phyloP scores from a whole-genome alignment of 2,113 vertebrate species.

The Ailuropoda melanoleuca region DNA sequence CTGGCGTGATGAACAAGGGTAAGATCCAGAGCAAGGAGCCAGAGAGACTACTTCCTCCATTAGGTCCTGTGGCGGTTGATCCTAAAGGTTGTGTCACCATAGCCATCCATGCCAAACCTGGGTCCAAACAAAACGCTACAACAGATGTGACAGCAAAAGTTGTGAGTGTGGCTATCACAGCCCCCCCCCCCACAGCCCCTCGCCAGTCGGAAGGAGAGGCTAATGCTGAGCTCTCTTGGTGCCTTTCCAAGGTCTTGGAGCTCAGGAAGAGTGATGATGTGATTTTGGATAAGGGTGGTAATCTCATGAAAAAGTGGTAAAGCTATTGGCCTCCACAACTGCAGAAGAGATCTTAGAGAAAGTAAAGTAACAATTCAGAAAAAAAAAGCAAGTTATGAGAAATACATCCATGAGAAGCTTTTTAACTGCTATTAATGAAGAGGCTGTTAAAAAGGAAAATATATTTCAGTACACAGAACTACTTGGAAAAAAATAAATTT shows the following conservation, averaged over 20 bases:
- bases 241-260: slow-evolving; percentile 90
- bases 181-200: slow-evolving; percentile 82
- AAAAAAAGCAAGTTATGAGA: slow-evolving; percentile 53
- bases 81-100: slow-evolving; percentile 77
- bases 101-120: slow-evolving; percentile 87
- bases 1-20: slow-evolving; percentile 42
- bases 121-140: slow-evolving; percentile 88
- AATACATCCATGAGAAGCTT: not conserved
- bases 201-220: slow-evolving; percentile 90
- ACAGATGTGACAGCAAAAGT: slow-evolving; percentile 90
- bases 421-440: not conserved
- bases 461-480: not conserved
- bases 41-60: not conserved
- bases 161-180: slow-evolving; percentile 91
- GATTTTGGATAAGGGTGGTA: slow-evolving; percentile 92
- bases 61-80: slow-evolving; percentile 84
- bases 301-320: slow-evolving; percentile 93
- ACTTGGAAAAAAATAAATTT: not conserved
- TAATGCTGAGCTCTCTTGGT: slow-evolving; percentile 91
- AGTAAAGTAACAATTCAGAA: slow-evolving; percentile 87
- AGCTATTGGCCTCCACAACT: slow-evolving; percentile 86
- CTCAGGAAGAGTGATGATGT: slow-evolving; percentile 91
- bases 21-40: slow-evolving; percentile 69
- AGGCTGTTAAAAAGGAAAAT: not conserved
- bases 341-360: slow-evolving; percentile 90